Conservation (phyloP, 2,888 invertebrate species). For the Gymnoscelis rufifasciata region DNA sequence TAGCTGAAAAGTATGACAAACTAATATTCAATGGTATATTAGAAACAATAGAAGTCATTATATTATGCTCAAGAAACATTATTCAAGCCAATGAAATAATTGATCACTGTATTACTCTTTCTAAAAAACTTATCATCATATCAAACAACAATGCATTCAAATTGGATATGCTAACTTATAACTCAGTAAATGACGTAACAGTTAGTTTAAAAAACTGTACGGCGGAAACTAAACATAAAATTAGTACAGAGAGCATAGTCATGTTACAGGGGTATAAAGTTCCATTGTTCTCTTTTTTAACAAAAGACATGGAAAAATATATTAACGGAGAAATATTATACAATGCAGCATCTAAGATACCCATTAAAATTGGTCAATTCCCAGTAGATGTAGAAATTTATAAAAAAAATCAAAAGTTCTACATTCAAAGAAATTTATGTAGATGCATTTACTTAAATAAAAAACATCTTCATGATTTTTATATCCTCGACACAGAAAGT, state of each 20-base stretch:
- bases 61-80: not conserved
- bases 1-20: not conserved
- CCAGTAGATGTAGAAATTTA: not conserved
- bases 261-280: no score
- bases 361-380: conserved; percentile 6
- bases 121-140: not conserved
- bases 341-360: no score
- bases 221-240: not conserved
- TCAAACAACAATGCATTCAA: conserved; percentile 3
- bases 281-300: no score
- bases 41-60: not conserved
- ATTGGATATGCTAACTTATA: conserved; percentile 4
- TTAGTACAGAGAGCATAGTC: no score
- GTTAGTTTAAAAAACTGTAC: not conserved
- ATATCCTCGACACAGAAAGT: not conserved
- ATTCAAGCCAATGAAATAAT: not conserved
- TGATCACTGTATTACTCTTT: not conserved
- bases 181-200: not conserved
- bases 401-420: not conserved
- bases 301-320: not conserved
- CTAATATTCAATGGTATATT: conserved; percentile 3
- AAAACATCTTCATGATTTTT: not conserved
- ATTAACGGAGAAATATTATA: no score
- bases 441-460: not conserved
- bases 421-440: conserved; percentile 1